These are phyloP conservation scores for Drosophila pseudotakahashii DNA, from an alignment of 2,888 invertebrate genomes.

Conservation along the genomic window DNA sequence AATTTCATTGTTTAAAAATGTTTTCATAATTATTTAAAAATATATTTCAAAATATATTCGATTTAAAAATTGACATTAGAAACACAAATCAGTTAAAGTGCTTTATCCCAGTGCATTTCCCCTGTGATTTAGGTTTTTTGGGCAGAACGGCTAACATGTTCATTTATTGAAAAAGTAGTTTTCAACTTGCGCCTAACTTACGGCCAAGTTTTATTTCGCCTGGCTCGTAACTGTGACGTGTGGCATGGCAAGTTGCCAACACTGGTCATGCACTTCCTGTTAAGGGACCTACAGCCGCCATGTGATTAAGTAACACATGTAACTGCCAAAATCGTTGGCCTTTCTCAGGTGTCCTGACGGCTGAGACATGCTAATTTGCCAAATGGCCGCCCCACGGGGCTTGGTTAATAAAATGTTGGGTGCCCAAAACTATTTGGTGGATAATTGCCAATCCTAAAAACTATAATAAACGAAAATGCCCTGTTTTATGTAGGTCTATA, in stretches of 20 bases:
- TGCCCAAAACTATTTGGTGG: not conserved
- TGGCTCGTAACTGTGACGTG: slow-evolving; percentile 38
- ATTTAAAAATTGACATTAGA: no score
- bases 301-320: slow-evolving; percentile 54
- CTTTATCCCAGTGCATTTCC: not conserved
- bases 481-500: not conserved
- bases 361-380: slow-evolving; percentile 48
- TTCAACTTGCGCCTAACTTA: slow-evolving; percentile 2
- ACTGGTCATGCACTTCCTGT: slow-evolving; percentile 65
- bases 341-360: slow-evolving; percentile 11
- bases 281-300: slow-evolving; percentile 29
- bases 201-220: slow-evolving; percentile 23
- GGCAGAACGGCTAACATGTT: slow-evolving; percentile 8
- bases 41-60: no score
- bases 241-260: slow-evolving; percentile 47
- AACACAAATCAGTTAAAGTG: not conserved
- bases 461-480: not conserved
- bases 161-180: slow-evolving; percentile 26
- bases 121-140: not conserved
- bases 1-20: no score
- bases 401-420: not conserved
- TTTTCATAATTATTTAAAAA: no score
- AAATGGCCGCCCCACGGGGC: slow-evolving; percentile 5
- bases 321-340: slow-evolving; percentile 33
- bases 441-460: not conserved